These are phyloP conservation scores for Phrynosoma blainvillii DNA, from an alignment of 2,113 vertebrate genomes.

Conservation along the genomic window DNA sequence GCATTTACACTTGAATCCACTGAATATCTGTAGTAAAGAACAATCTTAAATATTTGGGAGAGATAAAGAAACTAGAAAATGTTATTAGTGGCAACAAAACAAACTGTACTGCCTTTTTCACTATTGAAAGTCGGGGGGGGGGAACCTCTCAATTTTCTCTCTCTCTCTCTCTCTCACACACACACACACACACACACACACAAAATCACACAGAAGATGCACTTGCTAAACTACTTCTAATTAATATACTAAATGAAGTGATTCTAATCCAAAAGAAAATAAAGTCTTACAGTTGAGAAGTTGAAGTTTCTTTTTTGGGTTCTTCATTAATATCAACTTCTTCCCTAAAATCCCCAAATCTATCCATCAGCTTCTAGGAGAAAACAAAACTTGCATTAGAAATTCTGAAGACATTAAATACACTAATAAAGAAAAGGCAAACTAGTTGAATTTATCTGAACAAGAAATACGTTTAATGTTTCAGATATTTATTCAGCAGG, in stretches of 20 bases:
- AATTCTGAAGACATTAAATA: background rate
- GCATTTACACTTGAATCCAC: background rate
- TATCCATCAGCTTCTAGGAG: constrained; percentile 93
- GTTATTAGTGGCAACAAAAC: background rate
- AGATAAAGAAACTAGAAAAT: background rate
- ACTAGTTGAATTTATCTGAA: background rate
- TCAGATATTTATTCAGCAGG: background rate
- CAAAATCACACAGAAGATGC: constrained; percentile 3
- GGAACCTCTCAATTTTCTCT: background rate
- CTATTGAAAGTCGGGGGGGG: background rate
- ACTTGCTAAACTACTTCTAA: constrained; percentile 34
- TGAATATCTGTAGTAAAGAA: background rate
- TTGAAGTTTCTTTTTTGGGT: constrained; percentile 89
- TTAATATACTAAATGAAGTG: background rate
- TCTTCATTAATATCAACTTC: constrained; percentile 91
- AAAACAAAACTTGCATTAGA: constrained; percentile 44
- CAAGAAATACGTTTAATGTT: background rate
- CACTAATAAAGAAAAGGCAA: too few relatives aligned
- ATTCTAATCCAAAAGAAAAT: constrained; percentile 42
- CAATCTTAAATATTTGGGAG: background rate
- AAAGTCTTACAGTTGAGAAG: constrained; percentile 89
- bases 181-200: too few relatives aligned
- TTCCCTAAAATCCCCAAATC: constrained; percentile 92
- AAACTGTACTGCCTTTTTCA: background rate
- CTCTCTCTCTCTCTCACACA: too few relatives aligned